These are phyloP conservation scores for Xylophagus ater DNA, from an alignment of 2,888 invertebrate genomes.

Conservation along the genomic window DNA sequence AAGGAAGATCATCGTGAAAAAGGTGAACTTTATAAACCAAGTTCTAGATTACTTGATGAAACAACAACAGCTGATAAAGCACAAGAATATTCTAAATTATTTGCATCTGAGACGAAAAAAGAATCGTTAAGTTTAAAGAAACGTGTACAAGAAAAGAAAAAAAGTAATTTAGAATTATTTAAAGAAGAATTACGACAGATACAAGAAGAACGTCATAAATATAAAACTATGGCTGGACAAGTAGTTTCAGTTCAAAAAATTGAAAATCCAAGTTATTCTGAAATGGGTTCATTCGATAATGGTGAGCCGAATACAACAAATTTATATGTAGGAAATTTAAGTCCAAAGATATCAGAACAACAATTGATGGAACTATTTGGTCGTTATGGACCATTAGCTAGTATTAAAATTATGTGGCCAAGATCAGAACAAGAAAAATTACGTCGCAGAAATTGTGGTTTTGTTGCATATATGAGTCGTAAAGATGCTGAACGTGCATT, in stretches of 20 bases:
- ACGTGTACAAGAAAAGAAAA: slow-evolving; percentile 75
- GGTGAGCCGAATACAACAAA: slow-evolving; percentile 98
- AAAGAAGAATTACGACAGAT: slow-evolving; percentile 98
- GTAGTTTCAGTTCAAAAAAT: slow-evolving; percentile 34
- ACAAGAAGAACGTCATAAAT: slow-evolving; percentile 87
- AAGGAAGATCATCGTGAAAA: slow-evolving; percentile 82
- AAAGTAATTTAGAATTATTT: slow-evolving; percentile 93
- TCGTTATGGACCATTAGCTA: slow-evolving; percentile 91
- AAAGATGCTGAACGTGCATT: slow-evolving; percentile 92
- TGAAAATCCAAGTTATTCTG: slow-evolving; percentile 30
- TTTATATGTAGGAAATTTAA: slow-evolving; percentile 92
- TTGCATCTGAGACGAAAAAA: slow-evolving; percentile 52
- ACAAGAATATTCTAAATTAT: slow-evolving; percentile 54
- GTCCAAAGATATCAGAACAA: slow-evolving; percentile 92
- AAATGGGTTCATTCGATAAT: slow-evolving; percentile 78
- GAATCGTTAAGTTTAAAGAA: slow-evolving; percentile 51
- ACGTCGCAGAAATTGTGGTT: slow-evolving; percentile 92
- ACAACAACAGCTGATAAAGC: slow-evolving; percentile 53
- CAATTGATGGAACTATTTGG: slow-evolving; percentile 97
- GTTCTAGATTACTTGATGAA: slow-evolving; percentile 59
- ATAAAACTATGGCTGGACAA: slow-evolving; percentile 50
- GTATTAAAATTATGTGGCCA: slow-evolving; percentile 99
- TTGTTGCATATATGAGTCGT: slow-evolving; percentile 97
- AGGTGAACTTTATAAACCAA: slow-evolving; percentile 87
- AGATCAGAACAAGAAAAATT: slow-evolving; percentile 95